Base-by-base conservation (phyloP, 92 coral and sea anemone genomes). In the Heliopora coerulea region DNA sequence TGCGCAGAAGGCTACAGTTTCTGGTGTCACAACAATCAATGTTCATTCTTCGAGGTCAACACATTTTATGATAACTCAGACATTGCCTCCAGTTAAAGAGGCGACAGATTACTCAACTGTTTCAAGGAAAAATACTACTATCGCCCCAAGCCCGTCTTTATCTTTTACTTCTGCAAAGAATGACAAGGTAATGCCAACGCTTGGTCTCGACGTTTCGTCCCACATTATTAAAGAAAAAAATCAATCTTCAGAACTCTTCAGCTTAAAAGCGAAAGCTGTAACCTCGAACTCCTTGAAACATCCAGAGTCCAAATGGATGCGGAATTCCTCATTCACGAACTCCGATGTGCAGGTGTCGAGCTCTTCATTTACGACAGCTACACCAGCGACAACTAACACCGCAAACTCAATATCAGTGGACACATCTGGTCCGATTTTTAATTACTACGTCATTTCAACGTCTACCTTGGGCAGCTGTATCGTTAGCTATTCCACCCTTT, bases 381-480 rank as follows among this genome's bases (percentile, higher is more conserved):
- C 59, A 27, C 4, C 17, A 29, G 27, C 74, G 11, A 0, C 2
- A 17, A 20, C 5, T 10, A 49, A 17, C 17, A 15, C 13, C 25
- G 25, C 15, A 3, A 41, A 2, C 52, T 46, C 12, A 0, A 65
- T 32, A n/a, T 12, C 20, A 37, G 40, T 8, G 29, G 14, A 25
- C 32, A 10, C 50, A 20, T 25, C 74, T 13, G 41, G 9, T 12
- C 58, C 39, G 3, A 27, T 18, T 31, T 67, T 66, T 66, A 66
- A 56, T 0, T 33, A 66, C 37, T 12, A 67, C 29, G 11, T 67
- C 8, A 67, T 67, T 24, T 48, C 74, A 67, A 67, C 74, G 37
- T 67, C 74, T 19, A 25, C 58, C 18, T 27, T 46, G 21, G 74
- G 74, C 23, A 25, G 28, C 18, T 67, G 74, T 26, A 44, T 67